phyloP scores from a whole-genome alignment of 2,797 vertebrate species.

The Saguinus oedipus region DNA sequence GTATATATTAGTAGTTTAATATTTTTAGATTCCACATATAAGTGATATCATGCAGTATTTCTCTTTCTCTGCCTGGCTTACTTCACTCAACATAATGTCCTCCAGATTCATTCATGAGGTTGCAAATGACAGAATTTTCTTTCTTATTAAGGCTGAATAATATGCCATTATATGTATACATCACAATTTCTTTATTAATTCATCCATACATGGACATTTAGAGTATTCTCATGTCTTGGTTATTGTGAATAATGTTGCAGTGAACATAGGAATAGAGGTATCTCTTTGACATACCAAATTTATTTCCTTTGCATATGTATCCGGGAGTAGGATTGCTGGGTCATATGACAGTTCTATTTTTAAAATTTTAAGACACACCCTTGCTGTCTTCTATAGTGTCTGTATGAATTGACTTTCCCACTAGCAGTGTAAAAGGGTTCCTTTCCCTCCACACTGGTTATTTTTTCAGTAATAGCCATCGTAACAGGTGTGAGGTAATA shows the following conservation, averaged over 20 bases:
- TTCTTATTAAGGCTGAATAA: not conserved
- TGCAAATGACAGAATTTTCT: not conserved
- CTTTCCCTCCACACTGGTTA: not conserved
- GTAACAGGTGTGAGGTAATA: not conserved
- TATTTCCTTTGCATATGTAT: not conserved
- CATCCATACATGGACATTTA: no score
- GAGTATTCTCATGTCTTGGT: not conserved
- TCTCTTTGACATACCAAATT: not conserved
- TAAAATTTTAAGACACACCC: not conserved
- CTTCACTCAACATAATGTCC: not conserved
- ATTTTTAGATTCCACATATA: not conserved
- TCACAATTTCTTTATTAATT: not conserved
- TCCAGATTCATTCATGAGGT: not conserved
- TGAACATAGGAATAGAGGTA: not conserved
- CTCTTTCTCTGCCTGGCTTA: not conserved
- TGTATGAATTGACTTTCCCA: not conserved
- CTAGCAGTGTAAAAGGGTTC: not conserved
- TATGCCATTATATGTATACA: not conserved
- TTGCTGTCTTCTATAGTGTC: not conserved
- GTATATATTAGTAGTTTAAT: not conserved
- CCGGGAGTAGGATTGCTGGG: not conserved
- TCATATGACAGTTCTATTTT: not conserved
- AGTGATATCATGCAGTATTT: not conserved
- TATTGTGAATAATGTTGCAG: not conserved
- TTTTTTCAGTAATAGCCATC: not conserved